Evolutionary conservation across 2,888 invertebrate species (phyloP).

Genomic region (Drosophila birchii): DNA sequence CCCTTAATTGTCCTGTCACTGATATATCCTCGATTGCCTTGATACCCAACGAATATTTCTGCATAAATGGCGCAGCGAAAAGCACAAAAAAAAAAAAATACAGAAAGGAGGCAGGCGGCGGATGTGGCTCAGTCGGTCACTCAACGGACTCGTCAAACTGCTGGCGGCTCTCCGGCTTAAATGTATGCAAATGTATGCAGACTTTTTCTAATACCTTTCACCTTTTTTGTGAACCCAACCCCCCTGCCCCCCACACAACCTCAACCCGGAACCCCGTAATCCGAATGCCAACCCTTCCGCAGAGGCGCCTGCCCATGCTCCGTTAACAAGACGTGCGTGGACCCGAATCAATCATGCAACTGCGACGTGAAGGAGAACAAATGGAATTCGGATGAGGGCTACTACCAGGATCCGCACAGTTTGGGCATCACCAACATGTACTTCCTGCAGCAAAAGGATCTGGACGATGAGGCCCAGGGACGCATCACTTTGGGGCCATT

Average conservation of each 20-base stretch:
- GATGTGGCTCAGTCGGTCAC: constrained; percentile 28
- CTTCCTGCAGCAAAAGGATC: constrained; percentile 93
- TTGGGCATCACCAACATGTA: constrained; percentile 96
- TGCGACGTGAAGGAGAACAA: constrained; percentile 95
- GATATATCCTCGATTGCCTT: constrained; percentile 29
- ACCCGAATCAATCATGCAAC: constrained; percentile 93
- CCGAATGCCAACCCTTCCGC: constrained; percentile 40
- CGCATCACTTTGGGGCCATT: constrained; percentile 95
- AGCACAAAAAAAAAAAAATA: constrained; percentile 21
- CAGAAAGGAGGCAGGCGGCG: neutral
- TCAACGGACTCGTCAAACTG: constrained; percentile 63
- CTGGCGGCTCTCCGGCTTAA: constrained; percentile 50
- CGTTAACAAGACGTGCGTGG: constrained; percentile 92
- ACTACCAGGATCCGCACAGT: constrained; percentile 91
- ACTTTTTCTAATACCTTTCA: constrained; percentile 61
- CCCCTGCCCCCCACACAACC: neutral
- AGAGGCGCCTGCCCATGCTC: constrained; percentile 91
- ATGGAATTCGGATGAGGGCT: constrained; percentile 96
- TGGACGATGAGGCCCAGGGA: constrained; percentile 93
- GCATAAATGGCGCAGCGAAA: constrained; percentile 42
- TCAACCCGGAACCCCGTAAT: constrained; percentile 12
- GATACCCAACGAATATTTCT: constrained; percentile 38
- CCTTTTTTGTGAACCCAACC: constrained; percentile 44
- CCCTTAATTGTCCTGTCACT: constrained; percentile 31
- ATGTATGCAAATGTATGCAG: constrained; percentile 74